Percentiles rank a stretch among this genome's conserved stretches.
Evolutionary conservation across 2,797 vertebrate species (phyloP).

Genomic region (Pseudotriccus pelzelni): DNA sequence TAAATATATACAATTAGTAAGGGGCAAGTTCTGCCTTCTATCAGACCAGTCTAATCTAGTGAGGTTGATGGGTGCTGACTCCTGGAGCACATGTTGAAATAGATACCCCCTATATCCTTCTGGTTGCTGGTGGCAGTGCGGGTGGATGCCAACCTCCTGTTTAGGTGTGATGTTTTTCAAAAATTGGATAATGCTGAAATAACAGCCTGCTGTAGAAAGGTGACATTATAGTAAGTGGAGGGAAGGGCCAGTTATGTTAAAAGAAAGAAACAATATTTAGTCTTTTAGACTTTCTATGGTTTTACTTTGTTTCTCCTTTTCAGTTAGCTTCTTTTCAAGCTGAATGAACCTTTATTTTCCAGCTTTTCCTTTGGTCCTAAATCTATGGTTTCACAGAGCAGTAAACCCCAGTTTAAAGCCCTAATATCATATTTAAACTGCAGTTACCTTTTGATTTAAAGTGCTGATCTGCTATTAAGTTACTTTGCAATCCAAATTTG

Average conservation of each 20-base stretch:
- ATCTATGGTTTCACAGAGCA: neutral
- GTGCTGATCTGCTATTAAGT: neutral
- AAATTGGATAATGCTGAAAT: neutral
- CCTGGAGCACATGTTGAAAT: neutral
- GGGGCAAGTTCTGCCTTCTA: neutral
- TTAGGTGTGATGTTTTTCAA: neutral
- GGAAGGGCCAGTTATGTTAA: neutral
- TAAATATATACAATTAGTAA: neutral
- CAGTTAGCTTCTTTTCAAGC: neutral
- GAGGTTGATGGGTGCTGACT: neutral
- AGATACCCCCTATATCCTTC: neutral
- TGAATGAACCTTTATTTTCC: neutral
- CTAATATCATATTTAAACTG: neutral
- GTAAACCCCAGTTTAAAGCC: neutral
- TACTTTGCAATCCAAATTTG: conserved; percentile 12
- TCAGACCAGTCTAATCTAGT: neutral
- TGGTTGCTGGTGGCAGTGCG: neutral
- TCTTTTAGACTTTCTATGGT: neutral
- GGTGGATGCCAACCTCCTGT: neutral
- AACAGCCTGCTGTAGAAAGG: neutral
- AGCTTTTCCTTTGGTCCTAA: neutral
- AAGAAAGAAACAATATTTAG: neutral
- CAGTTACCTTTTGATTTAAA: neutral
- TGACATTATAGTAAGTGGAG: neutral
- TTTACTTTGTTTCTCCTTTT: neutral